Base-by-base conservation (phyloP, 2,113 vertebrate species). In the Lycocorax pyrrhopterus region DNA sequence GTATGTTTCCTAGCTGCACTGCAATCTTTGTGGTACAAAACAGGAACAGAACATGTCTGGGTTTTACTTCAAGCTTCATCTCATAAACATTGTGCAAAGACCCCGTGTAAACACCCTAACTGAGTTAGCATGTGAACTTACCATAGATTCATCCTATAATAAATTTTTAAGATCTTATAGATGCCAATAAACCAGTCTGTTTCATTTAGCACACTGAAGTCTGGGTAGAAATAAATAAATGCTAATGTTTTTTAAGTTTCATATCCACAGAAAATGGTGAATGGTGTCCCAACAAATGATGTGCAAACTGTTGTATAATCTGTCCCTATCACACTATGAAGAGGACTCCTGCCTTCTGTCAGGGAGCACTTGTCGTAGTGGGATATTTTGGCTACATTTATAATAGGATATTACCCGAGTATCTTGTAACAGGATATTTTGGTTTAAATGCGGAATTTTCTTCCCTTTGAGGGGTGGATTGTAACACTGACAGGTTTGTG, bases 11-110 rank as follows among this genome's bases (percentile, higher is more conserved):
- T 95, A 90, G 49, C 64, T 95, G 82, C 60, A 87, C 21, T 87
- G 80, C 69, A 95, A 27, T 84, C 64, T 82, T 78, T 80, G 39
- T 90, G 58, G 64, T 91, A 84, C 64, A 95, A 96, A 96, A 83
- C 69, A 97, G 93, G 93, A 97, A 96, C 71, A 90, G 89, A 97
- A 89, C 53, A 23, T 69, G 74, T 79, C 94, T 96, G 95, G 75
- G 39, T 92, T 96, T 93, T 85, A 56, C 89, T 89, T 89, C 89
- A 93, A 95, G 73, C 26, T 86, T 89, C 22, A 76, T 91, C 63
- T 88, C 66, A 69, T 93, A 96, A 93, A 94, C 90, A 79, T 76
- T 94, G 46, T 89, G 63, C 79, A 96, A 93, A 94, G 87, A 90
- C 53, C 69, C 51, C 32, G 1, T 44, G 51, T 94, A 96, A 96